Evolutionary conservation across 2,797 vertebrate species (phyloP), one percentile per base, ranked within the genome.

Genomic region (Scarus forsteni): DNA sequence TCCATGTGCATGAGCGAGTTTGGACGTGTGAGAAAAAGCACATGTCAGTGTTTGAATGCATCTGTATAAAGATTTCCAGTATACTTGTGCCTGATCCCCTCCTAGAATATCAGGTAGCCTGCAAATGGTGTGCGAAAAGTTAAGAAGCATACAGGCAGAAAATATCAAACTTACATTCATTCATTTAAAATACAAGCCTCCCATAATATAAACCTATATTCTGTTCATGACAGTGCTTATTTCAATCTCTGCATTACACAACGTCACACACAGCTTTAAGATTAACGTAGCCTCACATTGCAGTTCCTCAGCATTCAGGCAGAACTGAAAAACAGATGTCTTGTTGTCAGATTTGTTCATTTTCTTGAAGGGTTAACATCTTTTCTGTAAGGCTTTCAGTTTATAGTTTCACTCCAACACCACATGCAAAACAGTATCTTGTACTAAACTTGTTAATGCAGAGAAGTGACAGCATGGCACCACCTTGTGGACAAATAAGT

Each of bases 401-500:
- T 2, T 27, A 27, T 27, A 4, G 2, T 27, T 27, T 27, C 27
- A 2, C 27, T 2, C 27, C 27, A 27, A 27, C 27, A 27, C 27
- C 27, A 39, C 38, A 39, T 7, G 9, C 38, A 39, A 39, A 39
- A 39, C 38, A 8, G 15, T 5, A 19, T 19, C 1, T 3, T 10
- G 16, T 6, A 12, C 11, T 50, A 13, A 11, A 50, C 27, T 18
- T 50, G 16, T 18, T 7, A 49, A 11, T 51, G 42, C 11, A 42
- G 43, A 66, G 39, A 11, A 49, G 44, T 60, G 45, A 44, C 7
- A 19, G 12, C 77, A 48, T 68, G 52, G 59, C 74, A 11, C 75
- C 87, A 80, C 18, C 85, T 75, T 66, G 79, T 81, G 87, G 73
- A 68, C 27, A 68, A 67, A 44, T 40, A 3, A 42, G 8, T 6